These are phyloP conservation scores for Cheirogaleus medius DNA, from an alignment of 2,113 vertebrate genomes.

Conservation along the genomic window DNA sequence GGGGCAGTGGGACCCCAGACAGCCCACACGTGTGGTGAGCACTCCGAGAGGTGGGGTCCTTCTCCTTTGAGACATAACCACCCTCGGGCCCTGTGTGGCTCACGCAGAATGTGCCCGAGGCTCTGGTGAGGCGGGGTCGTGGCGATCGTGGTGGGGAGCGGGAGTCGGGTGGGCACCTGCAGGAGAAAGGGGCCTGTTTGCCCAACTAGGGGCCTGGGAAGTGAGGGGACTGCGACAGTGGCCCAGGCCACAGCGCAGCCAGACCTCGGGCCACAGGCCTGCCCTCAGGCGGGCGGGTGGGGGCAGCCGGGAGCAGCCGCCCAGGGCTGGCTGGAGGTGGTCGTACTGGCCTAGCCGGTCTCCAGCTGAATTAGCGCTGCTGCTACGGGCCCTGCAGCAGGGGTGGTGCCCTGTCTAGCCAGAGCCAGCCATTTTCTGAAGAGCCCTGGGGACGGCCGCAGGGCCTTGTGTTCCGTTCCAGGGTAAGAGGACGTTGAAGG, in stretches of 20 bases:
- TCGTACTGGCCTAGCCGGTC: background rate
- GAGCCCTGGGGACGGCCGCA: rapidly evolving
- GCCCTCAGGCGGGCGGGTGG: background rate
- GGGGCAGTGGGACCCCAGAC: background rate
- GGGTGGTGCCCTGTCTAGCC: background rate
- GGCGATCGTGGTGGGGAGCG: background rate
- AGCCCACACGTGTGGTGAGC: rapidly evolving
- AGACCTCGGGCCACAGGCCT: background rate
- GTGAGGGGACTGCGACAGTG: no score
- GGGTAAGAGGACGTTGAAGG: background rate
- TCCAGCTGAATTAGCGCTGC: rapidly evolving
- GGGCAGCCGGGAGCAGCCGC: background rate
- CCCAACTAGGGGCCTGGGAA: no score
- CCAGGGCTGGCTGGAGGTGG: background rate
- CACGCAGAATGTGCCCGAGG: background rate
- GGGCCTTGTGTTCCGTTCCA: no score
- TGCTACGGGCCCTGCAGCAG: background rate
- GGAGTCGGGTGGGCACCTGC: background rate
- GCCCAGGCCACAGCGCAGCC: background rate
- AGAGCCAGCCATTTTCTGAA: background rate
- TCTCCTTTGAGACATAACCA: background rate
- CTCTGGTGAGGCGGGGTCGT: background rate
- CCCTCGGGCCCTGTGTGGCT: background rate
- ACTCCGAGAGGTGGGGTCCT: background rate
- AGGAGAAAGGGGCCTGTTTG: background rate